Conservation (phyloP, 2,113 vertebrate genomes). For the Propithecus coquereli region DNA sequence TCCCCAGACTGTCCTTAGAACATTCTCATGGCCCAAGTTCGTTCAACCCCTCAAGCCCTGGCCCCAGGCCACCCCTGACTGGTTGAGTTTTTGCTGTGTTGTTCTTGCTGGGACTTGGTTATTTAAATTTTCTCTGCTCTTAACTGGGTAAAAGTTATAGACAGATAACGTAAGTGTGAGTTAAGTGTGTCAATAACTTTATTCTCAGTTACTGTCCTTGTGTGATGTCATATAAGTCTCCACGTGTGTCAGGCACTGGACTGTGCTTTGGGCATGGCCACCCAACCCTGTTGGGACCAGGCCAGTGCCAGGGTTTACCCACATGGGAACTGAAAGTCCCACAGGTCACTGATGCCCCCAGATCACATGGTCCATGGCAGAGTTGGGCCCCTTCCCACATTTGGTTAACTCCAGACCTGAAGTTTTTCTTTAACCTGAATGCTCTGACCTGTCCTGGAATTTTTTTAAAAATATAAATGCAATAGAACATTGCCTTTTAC, state of each 20-base stretch:
- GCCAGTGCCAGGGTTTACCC: neutral
- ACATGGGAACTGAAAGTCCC: neutral
- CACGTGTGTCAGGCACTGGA: neutral
- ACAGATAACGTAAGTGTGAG: neutral
- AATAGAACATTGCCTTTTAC: neutral
- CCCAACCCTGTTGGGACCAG: neutral
- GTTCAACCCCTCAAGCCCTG: neutral
- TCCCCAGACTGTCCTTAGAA: neutral
- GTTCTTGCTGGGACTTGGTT: neutral
- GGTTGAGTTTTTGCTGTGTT: neutral
- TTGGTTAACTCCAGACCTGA: neutral
- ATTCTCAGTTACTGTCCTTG: neutral
- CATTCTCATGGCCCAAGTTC: neutral
- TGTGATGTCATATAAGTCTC: neutral
- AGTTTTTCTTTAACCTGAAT: neutral
- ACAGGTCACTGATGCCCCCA: accelerated
- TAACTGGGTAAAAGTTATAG: neutral
- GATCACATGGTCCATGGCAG: accelerated
- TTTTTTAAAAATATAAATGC: neutral
- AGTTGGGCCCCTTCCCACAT: neutral
- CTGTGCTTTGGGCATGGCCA: neutral
- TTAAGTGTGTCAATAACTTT: neutral
- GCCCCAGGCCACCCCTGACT: neutral
- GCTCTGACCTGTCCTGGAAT: neutral
- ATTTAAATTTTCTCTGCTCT: neutral